Evolutionary conservation across 2,113 vertebrate genomes (phyloP), one percentile per base, ranked within the genome.

Genomic region (Lutjanus erythropterus): DNA sequence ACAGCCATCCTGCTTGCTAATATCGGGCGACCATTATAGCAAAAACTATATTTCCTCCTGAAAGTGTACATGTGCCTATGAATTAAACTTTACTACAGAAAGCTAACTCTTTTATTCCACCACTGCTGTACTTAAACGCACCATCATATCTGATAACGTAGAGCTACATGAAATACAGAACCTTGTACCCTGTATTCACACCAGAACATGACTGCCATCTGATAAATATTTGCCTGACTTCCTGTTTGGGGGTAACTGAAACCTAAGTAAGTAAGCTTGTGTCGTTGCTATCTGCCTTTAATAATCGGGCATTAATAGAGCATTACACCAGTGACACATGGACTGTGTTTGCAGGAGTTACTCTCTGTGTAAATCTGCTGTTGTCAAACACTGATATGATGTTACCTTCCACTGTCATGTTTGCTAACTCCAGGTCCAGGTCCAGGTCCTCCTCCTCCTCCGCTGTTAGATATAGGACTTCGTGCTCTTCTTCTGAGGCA

Each of bases 331-430:
- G 1, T 46, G 44, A 21, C 44, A 21, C 44, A 9, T 9, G 46
- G 6, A n/a, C 2, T 9, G 2, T 21, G 46, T 47, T 47, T 47
- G 7, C 2, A 7, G 19, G 6, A 9, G 7, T 52, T 12, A 3
- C 11, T 23, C 10, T 23, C 23, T 53, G 52, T 27, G 8, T 29
- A 8, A 16, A 18, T 55, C n/a, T 14, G n/a, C 8, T n/a, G 8
- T 49, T 46, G 16, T 46, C 44, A 42, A 55, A 4, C n/a, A 16
- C 21, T n/a, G 25, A 8, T 25, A 9, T 42, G 12, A 9, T 16
- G 5, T 74, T 71, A 91, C 91, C 88, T 72, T 62, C 39, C 5
- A 56, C n/a, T 0, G 66, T 47, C 67, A 83, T 65, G 27, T 59
- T 27, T 0, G 71, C 35, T 1, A 80, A 14, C 4, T 50, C 75